phyloP scores from a whole-genome alignment of 2,113 vertebrate species.

The Collichthys lucidus region DNA sequence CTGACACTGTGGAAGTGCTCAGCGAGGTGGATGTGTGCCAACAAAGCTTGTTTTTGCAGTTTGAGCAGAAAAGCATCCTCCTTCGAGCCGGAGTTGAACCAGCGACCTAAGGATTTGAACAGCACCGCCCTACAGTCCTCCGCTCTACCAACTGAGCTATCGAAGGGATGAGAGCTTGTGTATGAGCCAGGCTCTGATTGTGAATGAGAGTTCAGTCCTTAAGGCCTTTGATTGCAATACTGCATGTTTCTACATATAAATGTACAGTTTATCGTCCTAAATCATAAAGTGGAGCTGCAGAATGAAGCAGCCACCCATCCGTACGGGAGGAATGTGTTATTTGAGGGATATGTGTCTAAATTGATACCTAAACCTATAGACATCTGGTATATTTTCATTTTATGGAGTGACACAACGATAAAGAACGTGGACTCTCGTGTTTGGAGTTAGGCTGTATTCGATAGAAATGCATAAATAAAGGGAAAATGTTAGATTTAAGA shows the following conservation, averaged over 20 bases:
- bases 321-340: neutral
- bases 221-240: too few species aligned
- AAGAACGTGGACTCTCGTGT: neutral
- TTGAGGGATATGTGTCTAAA: neutral
- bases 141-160: slow-evolving; percentile 79
- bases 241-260: neutral
- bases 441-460: neutral
- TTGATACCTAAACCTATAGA: neutral
- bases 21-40: too few species aligned
- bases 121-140: slow-evolving; percentile 60
- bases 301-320: too few species aligned
- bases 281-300: neutral
- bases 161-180: slow-evolving; percentile 48
- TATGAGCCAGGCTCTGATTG: too few species aligned
- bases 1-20: too few species aligned
- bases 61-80: neutral
- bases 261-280: neutral
- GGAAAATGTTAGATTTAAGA: neutral
- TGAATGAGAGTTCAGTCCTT: too few species aligned
- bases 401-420: too few species aligned
- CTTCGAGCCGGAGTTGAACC: slow-evolving; percentile 1
- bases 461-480: neutral
- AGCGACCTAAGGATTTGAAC: neutral
- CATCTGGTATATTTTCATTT: neutral
- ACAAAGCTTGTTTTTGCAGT: neutral